Base-by-base conservation (phyloP, 2,113 vertebrate species). In the Microcebus jonahi region DNA sequence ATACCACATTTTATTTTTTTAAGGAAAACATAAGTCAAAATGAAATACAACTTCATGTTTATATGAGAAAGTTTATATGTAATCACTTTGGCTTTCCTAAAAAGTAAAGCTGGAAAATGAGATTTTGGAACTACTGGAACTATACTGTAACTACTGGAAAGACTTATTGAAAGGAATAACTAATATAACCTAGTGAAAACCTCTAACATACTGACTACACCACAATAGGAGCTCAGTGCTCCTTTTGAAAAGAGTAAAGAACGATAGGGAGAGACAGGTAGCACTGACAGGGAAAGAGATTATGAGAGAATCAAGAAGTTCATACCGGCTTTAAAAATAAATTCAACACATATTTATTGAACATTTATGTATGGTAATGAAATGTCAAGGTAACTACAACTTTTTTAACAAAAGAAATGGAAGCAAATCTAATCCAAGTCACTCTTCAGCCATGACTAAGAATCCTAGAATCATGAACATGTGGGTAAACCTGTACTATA, bases 11-110 rank as follows among this genome's bases (percentile, higher is more conserved):
- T 85, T 23, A 27, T 92, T 92, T 93, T 68, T 18, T 67, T 53
- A 59, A 89, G 70, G 42, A 45, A 93, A 93, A 89, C 61, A 73
- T 48, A 65, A 88, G 71, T 82, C 34, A 77, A 88, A 50, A 90
- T 36, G 29, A 80, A 93, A 89, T 50, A 84, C 23, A 84, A 79
- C 61, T 79, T 90, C 53, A 84, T 34, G 8, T 13, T 55, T 84
- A 83, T 18, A 18, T 84, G n/a, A 70, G 39, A n/a, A 55, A 70
- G 17, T 70, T 83, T 86, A 53, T 25, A 45, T 39, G 57, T 21
- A 76, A 82, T 65, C 29, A 50, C 53, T 77, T 77, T 5, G 20
- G 21, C 42, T 61, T 84, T 42, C 18, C 55, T 77, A 65, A 86
- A 77, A 89, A 65, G 29, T 61, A 39, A 84, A 45, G 27, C 61